phyloP scores from a whole-genome alignment of 2,113 vertebrate species.

The Etheostoma spectabile region DNA sequence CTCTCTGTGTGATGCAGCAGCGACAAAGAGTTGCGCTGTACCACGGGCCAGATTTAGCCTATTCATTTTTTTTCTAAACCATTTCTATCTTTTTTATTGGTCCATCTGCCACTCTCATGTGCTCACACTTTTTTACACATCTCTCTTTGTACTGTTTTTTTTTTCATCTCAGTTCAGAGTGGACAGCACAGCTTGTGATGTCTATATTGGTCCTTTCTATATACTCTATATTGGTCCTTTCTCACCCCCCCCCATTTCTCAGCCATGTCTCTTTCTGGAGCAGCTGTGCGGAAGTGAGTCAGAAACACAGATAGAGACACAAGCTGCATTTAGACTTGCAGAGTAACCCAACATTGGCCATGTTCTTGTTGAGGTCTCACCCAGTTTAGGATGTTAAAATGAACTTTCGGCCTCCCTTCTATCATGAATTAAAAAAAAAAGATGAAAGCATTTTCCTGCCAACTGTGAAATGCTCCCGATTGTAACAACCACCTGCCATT shows the following conservation, averaged over 20 bases:
- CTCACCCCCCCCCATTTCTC: conserved; percentile 38
- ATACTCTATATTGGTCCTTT: conserved; percentile 70
- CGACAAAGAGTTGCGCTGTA: conserved; percentile 51
- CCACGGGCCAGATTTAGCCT: conserved; percentile 59
- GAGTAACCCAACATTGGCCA: conserved; percentile 9
- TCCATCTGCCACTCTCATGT: conserved; percentile 64
- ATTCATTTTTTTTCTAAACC: conserved; percentile 42
- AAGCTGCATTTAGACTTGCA: conserved; percentile 49
- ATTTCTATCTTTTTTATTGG: conserved; percentile 40
- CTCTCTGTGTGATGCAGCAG: conserved; percentile 21
- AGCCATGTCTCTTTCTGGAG: conserved; percentile 60
- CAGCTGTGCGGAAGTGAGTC: conserved; percentile 70
- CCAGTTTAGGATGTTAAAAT: conserved; percentile 44
- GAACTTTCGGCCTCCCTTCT: conserved; percentile 32
- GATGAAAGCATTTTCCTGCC: conserved; percentile 5
- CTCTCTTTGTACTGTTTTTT: conserved; percentile 33
- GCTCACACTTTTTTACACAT: conserved; percentile 45
- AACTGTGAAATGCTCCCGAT: not conserved
- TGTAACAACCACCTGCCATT: conserved; percentile 1
- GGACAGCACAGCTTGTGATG: conserved; percentile 78
- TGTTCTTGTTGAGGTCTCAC: conserved; percentile 30
- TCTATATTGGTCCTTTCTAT: conserved; percentile 70
- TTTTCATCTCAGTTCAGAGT: conserved; percentile 54
- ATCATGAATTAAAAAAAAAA: conserved; percentile 9
- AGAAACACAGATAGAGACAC: conserved; percentile 45